A percentile compares a stretch with the other conserved stretches of the same genome.
phyloP scores from a whole-genome alignment of 2,113 vertebrate genomes.

The Microcebus lehilahytsara region DNA sequence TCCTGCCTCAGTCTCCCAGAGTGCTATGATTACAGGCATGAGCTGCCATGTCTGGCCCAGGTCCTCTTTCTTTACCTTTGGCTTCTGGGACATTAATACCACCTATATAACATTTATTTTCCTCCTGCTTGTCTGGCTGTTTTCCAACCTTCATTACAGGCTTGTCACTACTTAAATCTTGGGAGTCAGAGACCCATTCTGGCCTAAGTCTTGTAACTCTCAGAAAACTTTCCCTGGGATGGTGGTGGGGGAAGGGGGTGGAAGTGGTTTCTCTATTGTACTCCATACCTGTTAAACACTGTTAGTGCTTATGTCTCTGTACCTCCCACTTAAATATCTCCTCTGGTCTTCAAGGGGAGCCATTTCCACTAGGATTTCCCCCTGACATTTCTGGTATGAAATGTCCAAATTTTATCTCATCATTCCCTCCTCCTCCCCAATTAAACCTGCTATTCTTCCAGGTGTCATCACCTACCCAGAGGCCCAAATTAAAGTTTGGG shows the following conservation, averaged over 20 bases:
- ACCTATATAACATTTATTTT: neutral
- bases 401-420: neutral
- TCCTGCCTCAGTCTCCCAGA: too few relatives aligned
- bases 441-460: neutral
- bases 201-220: neutral
- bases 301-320: neutral
- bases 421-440: neutral
- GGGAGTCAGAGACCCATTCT: neutral
- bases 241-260: accelerated
- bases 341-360: neutral
- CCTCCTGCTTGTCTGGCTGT: neutral
- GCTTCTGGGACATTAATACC: neutral
- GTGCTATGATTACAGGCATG: too few relatives aligned
- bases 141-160: neutral
- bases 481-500: neutral
- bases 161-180: neutral
- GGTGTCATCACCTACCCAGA: neutral
- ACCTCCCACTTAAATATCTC: neutral
- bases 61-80: neutral
- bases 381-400: neutral
- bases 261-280: neutral
- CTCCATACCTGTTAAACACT: neutral
- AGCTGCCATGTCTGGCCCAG: too few relatives aligned
- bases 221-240: neutral
- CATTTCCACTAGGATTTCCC: neutral